Percentiles rank a stretch among this genome's conserved stretches.
phyloP scores from a whole-genome alignment of 2,888 invertebrate species.

The Nysson spinosus region DNA sequence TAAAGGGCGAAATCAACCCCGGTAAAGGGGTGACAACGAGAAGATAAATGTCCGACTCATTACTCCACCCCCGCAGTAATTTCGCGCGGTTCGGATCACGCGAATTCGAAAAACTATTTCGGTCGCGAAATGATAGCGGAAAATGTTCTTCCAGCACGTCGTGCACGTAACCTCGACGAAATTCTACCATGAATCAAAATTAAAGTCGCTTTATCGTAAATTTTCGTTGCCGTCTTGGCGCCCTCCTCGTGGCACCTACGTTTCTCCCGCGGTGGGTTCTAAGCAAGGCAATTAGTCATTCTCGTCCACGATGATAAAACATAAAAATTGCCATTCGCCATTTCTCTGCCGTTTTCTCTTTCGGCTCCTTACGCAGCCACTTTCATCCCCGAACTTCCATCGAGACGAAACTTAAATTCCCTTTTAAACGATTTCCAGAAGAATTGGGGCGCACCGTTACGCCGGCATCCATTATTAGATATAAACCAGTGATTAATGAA shows the following conservation, averaged over 20 bases:
- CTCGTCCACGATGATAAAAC: conserved; percentile 61
- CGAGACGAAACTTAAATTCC: background rate
- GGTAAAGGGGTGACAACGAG: conserved; percentile 12
- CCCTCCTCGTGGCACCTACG: conserved; percentile 13
- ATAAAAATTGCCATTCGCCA: conserved; percentile 59
- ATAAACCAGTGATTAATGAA: too few relatives aligned
- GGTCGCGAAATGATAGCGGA: conserved; percentile 18
- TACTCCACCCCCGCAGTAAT: conserved; percentile 11
- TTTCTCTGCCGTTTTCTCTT: conserved; percentile 35
- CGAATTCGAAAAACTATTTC: conserved; percentile 3
- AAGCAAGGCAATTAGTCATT: conserved; percentile 69
- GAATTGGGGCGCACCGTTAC: background rate
- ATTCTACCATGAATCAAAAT: conserved; percentile 70
- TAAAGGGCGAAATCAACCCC: conserved; percentile 42
- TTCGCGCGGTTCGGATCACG: conserved; percentile 4
- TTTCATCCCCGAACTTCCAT: background rate
- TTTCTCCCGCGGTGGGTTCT: conserved; percentile 43
- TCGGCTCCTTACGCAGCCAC: conserved; percentile 7
- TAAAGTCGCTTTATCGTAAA: conserved; percentile 69
- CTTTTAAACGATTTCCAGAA: background rate
- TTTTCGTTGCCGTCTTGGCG: conserved; percentile 44
- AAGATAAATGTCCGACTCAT: conserved; percentile 34
- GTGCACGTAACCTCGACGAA: conserved; percentile 26
- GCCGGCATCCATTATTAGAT: too few relatives aligned
- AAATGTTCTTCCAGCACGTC: conserved; percentile 20